These are phyloP conservation scores for Notechis scutatus DNA, from an alignment of 2,113 vertebrate species.

Conservation along the genomic window DNA sequence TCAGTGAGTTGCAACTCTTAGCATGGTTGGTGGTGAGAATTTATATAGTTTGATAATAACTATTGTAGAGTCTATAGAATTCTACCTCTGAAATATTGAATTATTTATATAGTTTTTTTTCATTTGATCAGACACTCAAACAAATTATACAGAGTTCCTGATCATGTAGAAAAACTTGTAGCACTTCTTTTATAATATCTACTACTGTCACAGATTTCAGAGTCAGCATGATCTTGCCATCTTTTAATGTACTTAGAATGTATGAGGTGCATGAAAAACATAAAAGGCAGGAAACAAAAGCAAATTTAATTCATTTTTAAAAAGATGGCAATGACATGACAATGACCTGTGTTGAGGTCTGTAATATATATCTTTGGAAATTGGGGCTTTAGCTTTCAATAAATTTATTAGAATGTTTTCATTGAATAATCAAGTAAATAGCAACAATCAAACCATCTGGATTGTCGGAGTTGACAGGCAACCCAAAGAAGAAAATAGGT, in stretches of 20 bases:
- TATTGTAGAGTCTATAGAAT: neutral
- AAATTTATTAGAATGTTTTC: neutral
- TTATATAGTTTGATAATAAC: neutral
- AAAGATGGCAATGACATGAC: neutral
- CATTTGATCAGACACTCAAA: neutral
- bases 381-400: rapidly evolving
- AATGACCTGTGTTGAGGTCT: neutral
- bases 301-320: neutral
- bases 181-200: neutral
- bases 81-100: neutral
- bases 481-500: neutral
- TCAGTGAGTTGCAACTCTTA: neutral
- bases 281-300: neutral
- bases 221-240: neutral
- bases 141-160: neutral
- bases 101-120: neutral
- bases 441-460: neutral
- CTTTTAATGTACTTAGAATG: neutral
- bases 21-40: neutral
- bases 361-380: neutral
- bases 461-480: constrained; percentile 49
- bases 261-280: neutral
- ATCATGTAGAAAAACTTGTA: neutral
- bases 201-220: neutral
- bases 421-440: neutral